A percentile compares a stretch with the other conserved stretches of the same genome.
These are phyloP conservation scores for Lepidocolaptes lacrymiger DNA, from an alignment of 2,797 vertebrate genomes.

Conservation along the genomic window DNA sequence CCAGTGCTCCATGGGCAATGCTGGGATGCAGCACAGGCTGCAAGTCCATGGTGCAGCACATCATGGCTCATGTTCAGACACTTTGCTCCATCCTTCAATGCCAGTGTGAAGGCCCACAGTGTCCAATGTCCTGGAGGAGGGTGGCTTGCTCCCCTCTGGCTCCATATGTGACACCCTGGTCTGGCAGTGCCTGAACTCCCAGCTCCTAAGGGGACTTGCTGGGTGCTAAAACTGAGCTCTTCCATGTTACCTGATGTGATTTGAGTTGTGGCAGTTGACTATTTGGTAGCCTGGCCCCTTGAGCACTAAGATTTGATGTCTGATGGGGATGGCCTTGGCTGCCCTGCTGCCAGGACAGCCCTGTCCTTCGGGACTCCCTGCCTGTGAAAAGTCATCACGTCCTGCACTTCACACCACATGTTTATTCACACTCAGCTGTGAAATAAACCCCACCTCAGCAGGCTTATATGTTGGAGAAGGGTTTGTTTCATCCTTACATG, in stretches of 20 bases:
- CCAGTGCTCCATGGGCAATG: rapidly evolving
- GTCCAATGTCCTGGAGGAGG: background rate
- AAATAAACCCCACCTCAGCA: background rate
- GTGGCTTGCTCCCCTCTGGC: background rate
- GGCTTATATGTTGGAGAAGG: background rate
- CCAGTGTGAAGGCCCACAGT: background rate
- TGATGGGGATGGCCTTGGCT: background rate
- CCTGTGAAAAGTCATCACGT: rapidly evolving
- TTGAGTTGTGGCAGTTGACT: background rate
- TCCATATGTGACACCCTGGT: background rate
- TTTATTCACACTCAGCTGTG: background rate
- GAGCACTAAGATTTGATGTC: background rate
- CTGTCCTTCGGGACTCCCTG: rapidly evolving
- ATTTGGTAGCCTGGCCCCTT: background rate
- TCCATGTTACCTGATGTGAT: background rate
- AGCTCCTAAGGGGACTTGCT: background rate
- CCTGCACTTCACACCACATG: background rate
- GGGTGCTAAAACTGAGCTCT: background rate
- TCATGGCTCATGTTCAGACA: background rate
- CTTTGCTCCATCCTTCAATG: background rate
- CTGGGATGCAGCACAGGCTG: background rate
- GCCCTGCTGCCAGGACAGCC: background rate
- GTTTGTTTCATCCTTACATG: background rate
- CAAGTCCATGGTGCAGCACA: rapidly evolving
- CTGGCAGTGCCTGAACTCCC: background rate